Evolutionary conservation across 2,888 invertebrate genomes (phyloP), one percentile per base, ranked within the genome.

Genomic region (Leptinotarsa haldemani): DNA sequence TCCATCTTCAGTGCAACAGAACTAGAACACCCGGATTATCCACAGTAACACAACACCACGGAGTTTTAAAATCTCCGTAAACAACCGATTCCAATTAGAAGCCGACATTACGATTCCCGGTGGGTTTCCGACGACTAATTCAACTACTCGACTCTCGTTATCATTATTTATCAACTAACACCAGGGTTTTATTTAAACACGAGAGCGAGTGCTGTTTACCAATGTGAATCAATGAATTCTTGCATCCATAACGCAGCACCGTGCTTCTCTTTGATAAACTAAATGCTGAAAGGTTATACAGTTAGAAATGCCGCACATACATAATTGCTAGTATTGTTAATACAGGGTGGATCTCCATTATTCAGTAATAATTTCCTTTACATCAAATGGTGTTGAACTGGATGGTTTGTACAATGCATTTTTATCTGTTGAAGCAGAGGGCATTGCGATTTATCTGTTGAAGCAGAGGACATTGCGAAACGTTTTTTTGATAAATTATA

Each of bases 151-250:
- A 52, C 52, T 12, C 20, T n/a, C 22, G 48, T 46, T 66, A 50
- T 66, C 65, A 79, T 79, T 78, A 75, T 78, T 78, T 80, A 79
- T 77, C 77, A 77, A 77, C 74, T 74, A 75, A 75, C 76, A 75
- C 73, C 70, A 64, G 70, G 73, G 65, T 71, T 71, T 74, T 74
- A 76, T 74, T 76, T 70, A 66, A 74, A 71, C 74, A 71, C 71
- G 74, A 76, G 74, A 64, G 70, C 74, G 70, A 73, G 68, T 64
- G 65, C 65, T 74, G 73, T 78, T 78, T 78, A 76, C 73, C 72
- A 69, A 75, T 64, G 75, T 71, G 76, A 78, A 76, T 78, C 73
- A 74, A 67, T 67, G 67, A 53, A 67, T 40, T 67, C 67, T 30
- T 53, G 67, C 67, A 30, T 67, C 67, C 67, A 50, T 66, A 66